A percentile compares a stretch with the other conserved stretches of the same genome.
phyloP scores from a whole-genome alignment of 2,888 invertebrate species.

The Lamproptera curius region DNA sequence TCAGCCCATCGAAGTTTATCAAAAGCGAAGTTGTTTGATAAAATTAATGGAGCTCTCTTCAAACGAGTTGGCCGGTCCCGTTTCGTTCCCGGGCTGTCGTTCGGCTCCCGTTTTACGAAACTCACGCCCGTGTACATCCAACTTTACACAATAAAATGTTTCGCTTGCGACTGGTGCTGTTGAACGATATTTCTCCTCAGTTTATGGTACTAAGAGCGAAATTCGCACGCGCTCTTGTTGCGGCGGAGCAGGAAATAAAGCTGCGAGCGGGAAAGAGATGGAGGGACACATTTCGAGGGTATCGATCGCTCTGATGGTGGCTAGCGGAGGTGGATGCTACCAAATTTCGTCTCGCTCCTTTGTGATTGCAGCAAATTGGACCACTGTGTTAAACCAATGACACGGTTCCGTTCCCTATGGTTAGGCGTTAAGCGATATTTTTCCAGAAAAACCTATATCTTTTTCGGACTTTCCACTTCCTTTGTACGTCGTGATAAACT shows the following conservation, averaged over 20 bases:
- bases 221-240: constrained; percentile 14
- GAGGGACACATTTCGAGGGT: constrained; percentile 30
- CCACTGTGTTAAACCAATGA: constrained; percentile 6
- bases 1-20: not conserved
- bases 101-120: constrained; percentile 12
- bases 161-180: constrained; percentile 10
- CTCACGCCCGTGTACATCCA: constrained; percentile 15
- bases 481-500: too few species aligned
- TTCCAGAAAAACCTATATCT: too few species aligned
- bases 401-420: not conserved
- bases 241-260: constrained; percentile 17
- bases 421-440: too few species aligned
- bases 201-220: constrained; percentile 8
- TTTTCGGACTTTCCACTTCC: not conserved
- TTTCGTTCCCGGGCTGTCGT: constrained; percentile 1
- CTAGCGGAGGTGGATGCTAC: constrained; percentile 17
- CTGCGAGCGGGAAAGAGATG: constrained; percentile 23
- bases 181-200: constrained; percentile 10
- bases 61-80: constrained; percentile 1
- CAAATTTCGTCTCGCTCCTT: constrained; percentile 17
- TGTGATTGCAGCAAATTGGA: constrained; percentile 13
- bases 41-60: constrained; percentile 3
- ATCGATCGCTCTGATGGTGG: constrained; percentile 29
- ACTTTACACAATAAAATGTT: constrained; percentile 18
- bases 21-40: not conserved